Evolutionary conservation across 2,888 invertebrate genomes (phyloP).

Genomic region (Gibbula magus): DNA sequence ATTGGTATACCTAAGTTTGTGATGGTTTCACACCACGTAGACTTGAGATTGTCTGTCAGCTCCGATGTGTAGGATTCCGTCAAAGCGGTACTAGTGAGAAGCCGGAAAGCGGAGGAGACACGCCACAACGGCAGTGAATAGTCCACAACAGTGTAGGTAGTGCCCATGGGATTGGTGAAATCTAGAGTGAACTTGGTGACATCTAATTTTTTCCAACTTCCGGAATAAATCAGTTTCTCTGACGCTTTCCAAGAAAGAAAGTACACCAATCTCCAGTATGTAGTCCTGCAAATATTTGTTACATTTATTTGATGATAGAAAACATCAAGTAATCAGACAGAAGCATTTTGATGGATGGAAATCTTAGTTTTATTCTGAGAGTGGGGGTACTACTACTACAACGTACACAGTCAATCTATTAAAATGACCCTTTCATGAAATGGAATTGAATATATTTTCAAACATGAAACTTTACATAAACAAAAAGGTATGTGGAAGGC

Average conservation of each 20-base stretch:
- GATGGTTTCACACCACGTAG: slow-evolving; percentile 7
- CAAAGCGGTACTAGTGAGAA: not conserved
- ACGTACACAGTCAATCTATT: too few species aligned
- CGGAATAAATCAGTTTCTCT: not conserved
- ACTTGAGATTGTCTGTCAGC: not conserved
- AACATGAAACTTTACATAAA: not conserved
- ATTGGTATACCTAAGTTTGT: not conserved
- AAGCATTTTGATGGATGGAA: too few species aligned
- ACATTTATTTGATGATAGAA: too few species aligned
- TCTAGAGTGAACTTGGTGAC: not conserved
- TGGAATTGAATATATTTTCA: too few species aligned
- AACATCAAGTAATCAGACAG: too few species aligned
- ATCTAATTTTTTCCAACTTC: not conserved
- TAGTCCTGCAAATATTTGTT: not conserved
- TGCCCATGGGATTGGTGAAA: not conserved
- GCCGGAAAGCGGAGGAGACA: not conserved
- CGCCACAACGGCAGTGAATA: not conserved
- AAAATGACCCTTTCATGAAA: too few species aligned
- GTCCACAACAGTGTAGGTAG: not conserved
- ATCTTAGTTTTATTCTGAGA: too few species aligned
- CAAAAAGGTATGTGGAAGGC: not conserved
- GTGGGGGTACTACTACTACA: too few species aligned
- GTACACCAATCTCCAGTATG: not conserved
- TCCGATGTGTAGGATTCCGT: not conserved
- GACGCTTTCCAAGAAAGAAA: not conserved